These are phyloP conservation scores for Eriocheir sinensis DNA, from an alignment of 1,140 invertebrate species.

Conservation along the genomic window DNA sequence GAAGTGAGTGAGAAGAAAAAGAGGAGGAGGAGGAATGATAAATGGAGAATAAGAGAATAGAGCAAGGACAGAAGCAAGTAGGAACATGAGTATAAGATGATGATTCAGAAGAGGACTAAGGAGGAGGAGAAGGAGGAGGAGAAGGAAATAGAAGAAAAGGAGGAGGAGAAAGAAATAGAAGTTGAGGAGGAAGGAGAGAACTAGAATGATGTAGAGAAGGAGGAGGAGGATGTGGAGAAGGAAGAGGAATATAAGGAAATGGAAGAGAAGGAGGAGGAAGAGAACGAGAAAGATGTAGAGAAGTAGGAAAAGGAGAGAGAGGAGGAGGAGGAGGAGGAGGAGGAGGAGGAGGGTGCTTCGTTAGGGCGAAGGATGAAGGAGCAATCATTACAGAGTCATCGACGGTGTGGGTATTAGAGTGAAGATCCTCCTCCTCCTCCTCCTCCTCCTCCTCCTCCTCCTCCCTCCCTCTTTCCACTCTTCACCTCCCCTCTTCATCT, in stretches of 20 bases:
- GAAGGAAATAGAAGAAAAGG: too few species aligned
- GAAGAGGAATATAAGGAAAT: too few species aligned
- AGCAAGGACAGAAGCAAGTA: too few species aligned
- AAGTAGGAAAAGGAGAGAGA: not conserved
- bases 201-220: too few species aligned
- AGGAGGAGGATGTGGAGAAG: not conserved
- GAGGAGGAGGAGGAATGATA: not conserved
- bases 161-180: too few species aligned
- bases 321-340: not conserved
- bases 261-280: too few species aligned
- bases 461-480: not conserved
- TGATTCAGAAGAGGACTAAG: too few species aligned
- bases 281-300: not conserved
- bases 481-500: not conserved
- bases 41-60: too few species aligned
- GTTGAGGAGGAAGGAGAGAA: too few species aligned
- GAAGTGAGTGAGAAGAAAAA: too few species aligned
- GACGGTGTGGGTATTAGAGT: conserved; percentile 1
- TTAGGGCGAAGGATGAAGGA: not conserved
- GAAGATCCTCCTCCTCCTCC: conserved; percentile 11
- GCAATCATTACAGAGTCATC: conserved; percentile 12
- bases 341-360: not conserved
- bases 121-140: not conserved
- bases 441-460: too few species aligned
- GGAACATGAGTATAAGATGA: too few species aligned